These are phyloP conservation scores for Dendrolimus pini DNA, from an alignment of 2,888 invertebrate genomes.

Conservation along the genomic window DNA sequence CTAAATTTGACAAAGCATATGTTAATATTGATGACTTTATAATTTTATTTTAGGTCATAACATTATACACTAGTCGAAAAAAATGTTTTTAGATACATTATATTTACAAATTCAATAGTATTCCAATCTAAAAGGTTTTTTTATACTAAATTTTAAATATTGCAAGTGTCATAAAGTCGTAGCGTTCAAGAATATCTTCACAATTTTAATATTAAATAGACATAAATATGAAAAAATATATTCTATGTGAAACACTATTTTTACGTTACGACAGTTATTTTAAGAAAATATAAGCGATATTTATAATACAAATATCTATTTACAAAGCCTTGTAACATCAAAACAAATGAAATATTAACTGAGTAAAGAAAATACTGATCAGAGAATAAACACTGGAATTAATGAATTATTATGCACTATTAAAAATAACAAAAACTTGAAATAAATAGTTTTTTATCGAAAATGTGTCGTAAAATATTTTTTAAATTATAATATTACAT, in stretches of 20 bases:
- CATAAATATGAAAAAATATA: slow-evolving; percentile 61
- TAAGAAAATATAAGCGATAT: slow-evolving; percentile 64
- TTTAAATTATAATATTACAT: no score
- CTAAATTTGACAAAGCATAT: no score
- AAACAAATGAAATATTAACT: slow-evolving; percentile 18
- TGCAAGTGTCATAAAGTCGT: slow-evolving; percentile 58
- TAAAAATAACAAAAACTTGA: slow-evolving; percentile 1
- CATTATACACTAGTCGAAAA: no score
- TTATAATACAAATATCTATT: slow-evolving; percentile 39
- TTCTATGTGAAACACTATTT: slow-evolving; percentile 43
- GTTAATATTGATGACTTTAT: no score
- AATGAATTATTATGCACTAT: slow-evolving; percentile 8
- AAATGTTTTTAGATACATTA: no score
- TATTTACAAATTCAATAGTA: no score
- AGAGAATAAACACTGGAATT: slow-evolving; percentile 40
- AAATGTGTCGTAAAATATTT: slow-evolving; percentile 1
- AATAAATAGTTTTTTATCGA: slow-evolving; percentile 9
- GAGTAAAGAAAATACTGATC: slow-evolving; percentile 55
- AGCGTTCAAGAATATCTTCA: slow-evolving; percentile 32
- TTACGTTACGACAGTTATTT: slow-evolving; percentile 29
- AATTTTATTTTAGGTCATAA: no score
- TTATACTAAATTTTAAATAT: slow-evolving; percentile 52
- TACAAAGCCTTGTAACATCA: slow-evolving; percentile 39
- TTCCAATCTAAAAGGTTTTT: no score
- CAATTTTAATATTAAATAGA: slow-evolving; percentile 13